Evolutionary conservation across 2,888 invertebrate species (phyloP).

Genomic region (Lathronympha strigana): DNA sequence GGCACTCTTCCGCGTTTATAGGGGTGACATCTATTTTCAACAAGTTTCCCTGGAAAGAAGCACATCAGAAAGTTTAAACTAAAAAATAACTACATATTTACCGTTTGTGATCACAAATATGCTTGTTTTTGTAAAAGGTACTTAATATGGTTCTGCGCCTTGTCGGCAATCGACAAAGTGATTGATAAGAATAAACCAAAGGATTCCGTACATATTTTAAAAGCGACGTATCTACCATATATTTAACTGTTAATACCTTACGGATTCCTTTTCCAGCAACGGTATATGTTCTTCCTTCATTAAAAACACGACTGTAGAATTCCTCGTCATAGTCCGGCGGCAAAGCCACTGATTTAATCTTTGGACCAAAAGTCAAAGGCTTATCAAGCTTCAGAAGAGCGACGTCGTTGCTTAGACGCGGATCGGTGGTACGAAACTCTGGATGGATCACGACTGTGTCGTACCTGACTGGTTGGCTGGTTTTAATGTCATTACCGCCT

Average conservation of each 20-base stretch:
- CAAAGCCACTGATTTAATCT: neutral
- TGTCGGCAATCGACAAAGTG: no score
- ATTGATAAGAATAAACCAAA: no score
- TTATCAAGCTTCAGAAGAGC: neutral
- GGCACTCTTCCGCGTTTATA: neutral
- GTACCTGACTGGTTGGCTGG: neutral
- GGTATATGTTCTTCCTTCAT: neutral
- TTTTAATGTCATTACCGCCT: neutral
- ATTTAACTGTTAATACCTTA: neutral
- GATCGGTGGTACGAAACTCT: neutral
- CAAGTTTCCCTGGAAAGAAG: neutral
- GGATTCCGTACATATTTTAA: no score
- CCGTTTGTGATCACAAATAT: no score
- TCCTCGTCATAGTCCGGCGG: neutral
- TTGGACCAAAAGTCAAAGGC: neutral
- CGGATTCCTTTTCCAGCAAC: neutral
- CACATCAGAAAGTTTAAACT: no score
- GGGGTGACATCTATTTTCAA: neutral
- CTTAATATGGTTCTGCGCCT: no score
- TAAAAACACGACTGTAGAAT: neutral
- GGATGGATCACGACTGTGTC: slow-evolving; percentile 5
- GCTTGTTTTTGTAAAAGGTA: no score
- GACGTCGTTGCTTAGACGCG: neutral
- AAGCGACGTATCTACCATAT: no score
- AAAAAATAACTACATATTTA: no score